A percentile compares a stretch with the other conserved stretches of the same genome.
Conservation (phyloP, 2,888 invertebrate species). For the Dryococelus australis region DNA sequence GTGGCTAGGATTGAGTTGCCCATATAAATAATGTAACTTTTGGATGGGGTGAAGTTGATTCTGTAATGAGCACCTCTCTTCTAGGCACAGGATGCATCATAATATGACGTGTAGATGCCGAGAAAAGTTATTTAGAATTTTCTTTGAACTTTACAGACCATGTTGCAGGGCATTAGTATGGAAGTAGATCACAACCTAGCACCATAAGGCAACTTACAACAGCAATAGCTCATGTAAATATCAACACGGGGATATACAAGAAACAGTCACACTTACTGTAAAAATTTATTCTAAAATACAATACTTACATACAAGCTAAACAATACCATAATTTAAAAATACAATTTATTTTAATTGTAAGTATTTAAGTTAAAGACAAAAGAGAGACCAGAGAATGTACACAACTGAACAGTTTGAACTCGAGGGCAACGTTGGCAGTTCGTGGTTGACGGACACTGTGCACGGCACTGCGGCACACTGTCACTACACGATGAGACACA, state of each 20-base stretch:
- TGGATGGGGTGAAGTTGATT: too few relatives aligned
- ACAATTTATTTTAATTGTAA: neutral
- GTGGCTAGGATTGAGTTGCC: too few relatives aligned
- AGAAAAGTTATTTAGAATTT: too few relatives aligned
- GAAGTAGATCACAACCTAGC: too few relatives aligned
- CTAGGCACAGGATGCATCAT: too few relatives aligned
- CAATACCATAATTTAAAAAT: neutral
- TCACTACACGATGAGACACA: neutral
- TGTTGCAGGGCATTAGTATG: too few relatives aligned
- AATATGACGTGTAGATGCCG: too few relatives aligned
- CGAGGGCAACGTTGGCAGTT: neutral
- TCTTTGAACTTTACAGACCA: too few relatives aligned
- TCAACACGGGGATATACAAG: neutral
- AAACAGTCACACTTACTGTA: neutral
- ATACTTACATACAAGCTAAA: neutral
- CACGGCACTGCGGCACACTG: neutral
- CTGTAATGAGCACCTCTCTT: too few relatives aligned
- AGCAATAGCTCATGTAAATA: too few relatives aligned
- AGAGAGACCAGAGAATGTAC: conserved; percentile 1
- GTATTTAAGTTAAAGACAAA: neutral
- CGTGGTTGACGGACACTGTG: neutral
- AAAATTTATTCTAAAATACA: conserved; percentile 13
- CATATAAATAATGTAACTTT: too few relatives aligned
- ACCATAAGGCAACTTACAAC: too few relatives aligned
- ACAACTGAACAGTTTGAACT: neutral